These are phyloP conservation scores for Empidonax traillii DNA, from an alignment of 2,113 vertebrate species.

Conservation along the genomic window DNA sequence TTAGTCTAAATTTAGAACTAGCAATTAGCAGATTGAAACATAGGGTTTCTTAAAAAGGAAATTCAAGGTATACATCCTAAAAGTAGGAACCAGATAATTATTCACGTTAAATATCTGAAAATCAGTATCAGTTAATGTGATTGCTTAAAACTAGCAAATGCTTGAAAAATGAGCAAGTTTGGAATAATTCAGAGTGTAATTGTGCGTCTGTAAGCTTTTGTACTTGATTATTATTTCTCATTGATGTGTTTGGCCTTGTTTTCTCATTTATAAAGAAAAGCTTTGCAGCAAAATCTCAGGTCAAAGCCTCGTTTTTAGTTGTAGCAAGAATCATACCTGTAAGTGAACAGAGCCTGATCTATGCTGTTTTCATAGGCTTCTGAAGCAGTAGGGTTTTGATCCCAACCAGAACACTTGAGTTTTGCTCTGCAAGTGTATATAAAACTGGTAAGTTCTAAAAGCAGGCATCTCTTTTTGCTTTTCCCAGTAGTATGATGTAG, in stretches of 20 bases:
- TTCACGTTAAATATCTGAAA: background rate
- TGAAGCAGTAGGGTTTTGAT: constrained; percentile 53
- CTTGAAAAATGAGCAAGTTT: background rate
- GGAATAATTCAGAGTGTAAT: background rate
- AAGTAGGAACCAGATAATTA: background rate
- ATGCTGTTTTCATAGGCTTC: constrained; percentile 64
- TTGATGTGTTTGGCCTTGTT: background rate
- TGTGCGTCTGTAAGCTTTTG: background rate
- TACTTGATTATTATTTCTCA: background rate
- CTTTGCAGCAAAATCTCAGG: background rate
- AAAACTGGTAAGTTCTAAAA: constrained; percentile 53
- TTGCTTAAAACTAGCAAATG: background rate
- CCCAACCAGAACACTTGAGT: constrained; percentile 46
- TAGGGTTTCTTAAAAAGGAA: background rate
- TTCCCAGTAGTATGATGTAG: background rate
- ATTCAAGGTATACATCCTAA: background rate
- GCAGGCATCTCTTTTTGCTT: background rate
- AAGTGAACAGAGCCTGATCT: constrained; percentile 19
- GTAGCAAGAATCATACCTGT: background rate
- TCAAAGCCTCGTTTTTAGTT: background rate
- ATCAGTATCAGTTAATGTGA: background rate
- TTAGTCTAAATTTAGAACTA: background rate
- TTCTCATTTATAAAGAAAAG: background rate
- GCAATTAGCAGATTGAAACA: background rate
- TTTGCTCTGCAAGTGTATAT: constrained; percentile 60